phyloP scores from a whole-genome alignment of 1,140 invertebrate species.

The Pectinophora gossypiella region DNA sequence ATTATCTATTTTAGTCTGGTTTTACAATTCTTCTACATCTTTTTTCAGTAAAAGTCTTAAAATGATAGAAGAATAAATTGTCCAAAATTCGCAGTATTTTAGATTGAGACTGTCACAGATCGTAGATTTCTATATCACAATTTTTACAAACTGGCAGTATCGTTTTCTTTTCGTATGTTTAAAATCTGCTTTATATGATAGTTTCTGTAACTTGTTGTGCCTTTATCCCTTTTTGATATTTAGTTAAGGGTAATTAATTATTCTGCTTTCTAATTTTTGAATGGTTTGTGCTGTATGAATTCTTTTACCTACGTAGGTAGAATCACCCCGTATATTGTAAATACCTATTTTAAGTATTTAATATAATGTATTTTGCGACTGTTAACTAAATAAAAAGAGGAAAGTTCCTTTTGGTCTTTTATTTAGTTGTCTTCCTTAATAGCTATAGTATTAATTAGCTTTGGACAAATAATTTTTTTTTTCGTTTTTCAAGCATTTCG shows the following conservation, averaged over 20 bases:
- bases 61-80: conserved; percentile 25
- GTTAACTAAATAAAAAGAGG: conserved; percentile 66
- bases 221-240: neutral
- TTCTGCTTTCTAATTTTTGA: conserved; percentile 59
- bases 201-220: neutral
- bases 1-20: conserved; percentile 4
- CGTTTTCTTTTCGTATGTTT: too few species aligned
- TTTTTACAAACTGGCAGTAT: neutral
- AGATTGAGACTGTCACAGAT: conserved; percentile 4
- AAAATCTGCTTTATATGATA: neutral
- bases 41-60: conserved; percentile 47
- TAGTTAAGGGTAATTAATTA: conserved; percentile 33
- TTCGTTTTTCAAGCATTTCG: too few species aligned
- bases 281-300: conserved; percentile 63
- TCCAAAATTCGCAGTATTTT: conserved; percentile 25
- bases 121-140: conserved; percentile 14
- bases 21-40: conserved; percentile 33
- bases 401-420: conserved; percentile 23
- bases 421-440: neutral
- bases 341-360: conserved; percentile 70
- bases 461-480: too few species aligned
- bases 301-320: conserved; percentile 71
- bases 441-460: too few species aligned
- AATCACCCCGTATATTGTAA: conserved; percentile 63
- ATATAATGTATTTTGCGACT: conserved; percentile 66